A percentile compares a stretch with the other conserved stretches of the same genome.
Evolutionary conservation across 2,113 vertebrate genomes (phyloP).

Genomic region (Eira barbara): DNA sequence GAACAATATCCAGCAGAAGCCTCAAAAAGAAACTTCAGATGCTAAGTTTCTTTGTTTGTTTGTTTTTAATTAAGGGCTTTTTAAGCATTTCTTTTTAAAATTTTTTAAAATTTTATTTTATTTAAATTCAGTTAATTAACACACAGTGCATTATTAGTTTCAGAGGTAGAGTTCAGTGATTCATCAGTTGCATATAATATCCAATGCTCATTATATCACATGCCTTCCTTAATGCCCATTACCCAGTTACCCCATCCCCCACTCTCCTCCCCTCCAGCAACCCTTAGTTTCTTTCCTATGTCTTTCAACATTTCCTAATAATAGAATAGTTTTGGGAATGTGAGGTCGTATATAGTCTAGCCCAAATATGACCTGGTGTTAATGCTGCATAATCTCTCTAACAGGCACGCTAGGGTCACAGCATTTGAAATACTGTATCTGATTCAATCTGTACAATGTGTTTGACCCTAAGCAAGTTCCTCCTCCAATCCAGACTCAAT

Average conservation of each 20-base stretch:
- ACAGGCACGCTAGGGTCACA: neutral
- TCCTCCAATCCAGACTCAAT: neutral
- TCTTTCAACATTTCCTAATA: neutral
- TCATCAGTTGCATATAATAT: neutral
- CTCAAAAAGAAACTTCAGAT: neutral
- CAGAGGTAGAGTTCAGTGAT: neutral
- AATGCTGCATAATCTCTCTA: neutral
- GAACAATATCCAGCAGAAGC: neutral
- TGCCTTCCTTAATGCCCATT: neutral
- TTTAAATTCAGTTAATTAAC: neutral
- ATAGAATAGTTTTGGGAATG: neutral
- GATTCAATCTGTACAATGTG: neutral
- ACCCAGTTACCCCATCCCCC: neutral
- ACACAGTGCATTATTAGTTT: neutral
- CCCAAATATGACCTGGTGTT: neutral
- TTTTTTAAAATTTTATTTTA: neutral
- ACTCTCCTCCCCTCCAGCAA: neutral
- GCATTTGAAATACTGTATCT: neutral
- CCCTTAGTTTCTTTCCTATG: neutral
- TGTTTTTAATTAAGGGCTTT: neutral
- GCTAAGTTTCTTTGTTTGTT: neutral
- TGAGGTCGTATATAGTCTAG: neutral
- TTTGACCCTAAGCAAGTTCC: neutral
- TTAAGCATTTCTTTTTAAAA: neutral
- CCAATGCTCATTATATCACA: neutral